Conservation (phyloP, 2,113 vertebrate genomes). For the Actinemys pallida region DNA sequence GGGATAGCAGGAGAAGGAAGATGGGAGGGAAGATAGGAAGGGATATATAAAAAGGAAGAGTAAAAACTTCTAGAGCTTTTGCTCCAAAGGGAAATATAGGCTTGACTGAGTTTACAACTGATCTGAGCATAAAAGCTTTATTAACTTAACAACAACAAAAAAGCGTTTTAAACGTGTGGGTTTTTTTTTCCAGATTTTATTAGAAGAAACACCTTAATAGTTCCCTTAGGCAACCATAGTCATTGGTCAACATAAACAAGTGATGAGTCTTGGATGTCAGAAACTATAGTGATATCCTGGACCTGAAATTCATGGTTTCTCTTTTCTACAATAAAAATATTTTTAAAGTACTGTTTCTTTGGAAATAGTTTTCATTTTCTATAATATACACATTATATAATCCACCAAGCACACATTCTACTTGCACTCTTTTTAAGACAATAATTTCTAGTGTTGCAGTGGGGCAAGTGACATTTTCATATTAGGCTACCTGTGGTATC, state of each 20-base stretch:
- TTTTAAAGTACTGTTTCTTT: background rate
- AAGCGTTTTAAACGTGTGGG: background rate
- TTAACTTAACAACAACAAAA: conserved; percentile 41
- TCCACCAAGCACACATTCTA: background rate
- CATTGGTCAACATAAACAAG: conserved; percentile 39
- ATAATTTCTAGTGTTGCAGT: background rate
- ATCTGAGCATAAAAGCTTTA: conserved; percentile 39
- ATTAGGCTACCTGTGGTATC: background rate
- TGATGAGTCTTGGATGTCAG: background rate
- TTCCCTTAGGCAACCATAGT: conserved; percentile 18
- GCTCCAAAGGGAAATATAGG: background rate
- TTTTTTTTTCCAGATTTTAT: conserved; percentile 4
- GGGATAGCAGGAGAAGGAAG: background rate
- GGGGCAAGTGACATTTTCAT: background rate
- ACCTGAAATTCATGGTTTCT: conserved; percentile 1
- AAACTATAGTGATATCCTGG: background rate
- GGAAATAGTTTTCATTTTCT: conserved; percentile 16
- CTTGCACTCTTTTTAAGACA: background rate
- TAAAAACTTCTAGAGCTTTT: conserved; percentile 32
- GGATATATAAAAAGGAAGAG: background rate
- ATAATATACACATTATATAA: background rate
- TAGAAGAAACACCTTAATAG: conserved; percentile 32
- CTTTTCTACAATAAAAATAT: background rate
- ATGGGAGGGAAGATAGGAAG: background rate
- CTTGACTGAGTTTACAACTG: conserved; percentile 49